Evolutionary conservation across 2,888 invertebrate genomes (phyloP), one percentile per base, ranked within the genome.

Genomic region (Eristalis pertinax): DNA sequence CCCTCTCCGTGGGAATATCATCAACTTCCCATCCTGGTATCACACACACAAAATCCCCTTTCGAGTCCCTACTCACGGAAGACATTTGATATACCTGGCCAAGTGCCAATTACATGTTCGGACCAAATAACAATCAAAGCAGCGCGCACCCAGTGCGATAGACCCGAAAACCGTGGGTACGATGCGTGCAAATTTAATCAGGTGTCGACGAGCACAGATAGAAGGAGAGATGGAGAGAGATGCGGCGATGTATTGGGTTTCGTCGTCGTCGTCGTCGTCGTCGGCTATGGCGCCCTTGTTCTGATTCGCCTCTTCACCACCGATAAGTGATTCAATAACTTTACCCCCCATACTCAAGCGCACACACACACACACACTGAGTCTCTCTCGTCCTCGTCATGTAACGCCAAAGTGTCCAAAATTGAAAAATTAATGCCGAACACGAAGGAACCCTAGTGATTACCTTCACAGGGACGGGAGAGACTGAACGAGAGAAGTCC

Each of bases 91-190:
- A 84, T 68, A 63, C 69, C 81, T 35, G 22, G 56, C 78, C 79
- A 73, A 86, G 87, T 87, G 84, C 84, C 76, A 87, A 84, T 84
- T 84, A 87, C 87, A 80, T 35, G 84, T 81, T 78, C 75, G 67
- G 68, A 65, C 79, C 79, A 75, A 80, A 84, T 84, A 82, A 84
- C 73, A 87, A 86, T 83, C 50, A 78, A 77, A 60, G 58, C 82
- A 19, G 50, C 50, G 19, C 50, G 50, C 62, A 76, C 68, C 80
- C 63, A 69, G 64, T 19, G 26, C 83, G 70, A 78, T 82, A 74
- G 60, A 62, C 62, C 73, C 73, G 2, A 19, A 43, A 72, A 58
- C 29, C 50, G 5, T 65, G 64, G 56, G 43, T 43, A 13, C 43
- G 69, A 50, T 50, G 50, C 74, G 65, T 67, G 77, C 70, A 63